Base-by-base conservation (phyloP, 2,113 vertebrate species). In the Glaucomys volans region DNA sequence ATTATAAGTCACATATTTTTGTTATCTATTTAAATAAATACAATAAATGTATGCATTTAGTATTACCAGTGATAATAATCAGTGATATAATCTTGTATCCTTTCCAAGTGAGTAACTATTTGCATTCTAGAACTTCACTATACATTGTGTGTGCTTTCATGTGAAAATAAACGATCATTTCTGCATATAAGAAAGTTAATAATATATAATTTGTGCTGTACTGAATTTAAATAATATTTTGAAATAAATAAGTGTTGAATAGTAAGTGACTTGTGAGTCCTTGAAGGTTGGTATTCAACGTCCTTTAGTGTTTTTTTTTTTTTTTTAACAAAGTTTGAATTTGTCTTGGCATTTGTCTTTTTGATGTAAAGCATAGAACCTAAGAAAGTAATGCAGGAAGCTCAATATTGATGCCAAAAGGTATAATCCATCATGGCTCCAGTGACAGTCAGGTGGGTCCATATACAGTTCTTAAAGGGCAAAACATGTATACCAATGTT, bases 341-440 rank as follows among this genome's bases (percentile, higher is more conserved):
- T 91, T 93, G 82, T 91, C 40, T 92, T 92, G 54, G 12, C 86
- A 94, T 96, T 96, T 93, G 76, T 93, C 92, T 94, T 97, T 97
- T 95, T 95, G n/a, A 95, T 92, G 83, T 95, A 95, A 95, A 96
- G 2, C 74, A 74, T 72, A 13, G 22, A 91, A 84, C 44, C 42
- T 75, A 67, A 81, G 44, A 94, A 93, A 90, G 10, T 95, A 96
- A 97, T 87, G 52, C 94, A 95, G 87, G 71, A 85, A 76, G 7
- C 32, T 91, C 59, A 83, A 28, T 93, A 79, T 85, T 66, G 79
- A 94, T 96, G 95, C 28, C 84, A 87, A 94, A 95, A 93, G 13
- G 20, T 86, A 1, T 93, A 95, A 96, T 97, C 64, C 76, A 95
- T 97, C 95, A 95, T 9, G 26, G 28, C 64, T 47, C 44, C 71